Conservation (phyloP, 1,140 invertebrate genomes). For the Campoletis sonorensis region DNA sequence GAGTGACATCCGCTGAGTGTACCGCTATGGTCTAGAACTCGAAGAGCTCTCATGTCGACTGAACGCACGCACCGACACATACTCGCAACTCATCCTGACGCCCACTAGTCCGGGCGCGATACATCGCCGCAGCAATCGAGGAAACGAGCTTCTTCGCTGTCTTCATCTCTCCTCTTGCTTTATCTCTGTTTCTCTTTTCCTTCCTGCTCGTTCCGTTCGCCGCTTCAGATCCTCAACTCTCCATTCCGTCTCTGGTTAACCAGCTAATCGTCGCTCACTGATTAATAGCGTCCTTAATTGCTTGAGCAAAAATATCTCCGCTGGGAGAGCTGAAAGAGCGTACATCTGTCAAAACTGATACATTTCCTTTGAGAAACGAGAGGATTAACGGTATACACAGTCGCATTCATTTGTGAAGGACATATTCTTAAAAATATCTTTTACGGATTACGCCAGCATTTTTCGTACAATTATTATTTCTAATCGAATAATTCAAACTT, state of each 20-base stretch:
- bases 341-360: not conserved
- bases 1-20: not conserved
- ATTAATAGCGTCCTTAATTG: conserved; percentile 8
- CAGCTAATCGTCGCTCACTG: not conserved
- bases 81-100: not conserved
- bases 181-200: not conserved
- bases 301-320: not conserved
- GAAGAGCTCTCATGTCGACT: not conserved
- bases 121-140: not conserved
- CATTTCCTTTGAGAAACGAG: not conserved
- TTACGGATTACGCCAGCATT: too few relatives aligned
- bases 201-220: conserved; percentile 8
- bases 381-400: not conserved
- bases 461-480: too few relatives aligned
- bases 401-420: too few relatives aligned
- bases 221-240: not conserved
- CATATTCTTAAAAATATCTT: too few relatives aligned
- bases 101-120: not conserved
- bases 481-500: too few relatives aligned
- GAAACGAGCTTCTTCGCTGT: not conserved
- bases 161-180: conserved; percentile 3
- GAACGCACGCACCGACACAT: not conserved
- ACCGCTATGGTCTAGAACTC: not conserved
- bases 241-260: conserved; percentile 1
- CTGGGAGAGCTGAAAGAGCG: not conserved